These are phyloP conservation scores for Petrolisthes cinctipes DNA, from an alignment of 2,888 invertebrate species.

Conservation along the genomic window DNA sequence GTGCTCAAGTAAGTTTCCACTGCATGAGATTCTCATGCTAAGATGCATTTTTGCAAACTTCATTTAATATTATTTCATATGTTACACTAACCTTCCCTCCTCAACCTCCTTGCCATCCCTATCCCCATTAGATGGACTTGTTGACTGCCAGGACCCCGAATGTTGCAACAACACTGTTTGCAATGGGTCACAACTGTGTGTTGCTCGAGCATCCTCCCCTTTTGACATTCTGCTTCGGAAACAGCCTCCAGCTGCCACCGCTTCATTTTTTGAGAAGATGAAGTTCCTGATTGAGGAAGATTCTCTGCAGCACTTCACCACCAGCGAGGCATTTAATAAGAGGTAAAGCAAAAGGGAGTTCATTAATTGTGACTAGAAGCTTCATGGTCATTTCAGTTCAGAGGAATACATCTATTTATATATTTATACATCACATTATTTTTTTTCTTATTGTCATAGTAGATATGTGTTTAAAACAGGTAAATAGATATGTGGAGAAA, in stretches of 20 bases:
- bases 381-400: too few species aligned
- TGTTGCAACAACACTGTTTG: conserved; percentile 90
- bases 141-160: conserved; percentile 98
- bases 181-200: conserved; percentile 89
- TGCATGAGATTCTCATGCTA: too few species aligned
- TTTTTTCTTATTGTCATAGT: conserved; percentile 13
- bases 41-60: too few species aligned
- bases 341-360: conserved; percentile 76
- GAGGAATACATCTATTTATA: too few species aligned
- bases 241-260: conserved; percentile 95
- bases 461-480: background rate
- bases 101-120: background rate
- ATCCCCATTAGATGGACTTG: conserved; percentile 85
- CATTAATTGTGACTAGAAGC: too few species aligned
- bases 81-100: too few species aligned
- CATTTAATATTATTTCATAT: too few species aligned
- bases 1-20: too few species aligned
- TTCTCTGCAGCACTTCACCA: conserved; percentile 97
- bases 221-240: conserved; percentile 94
- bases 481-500: too few species aligned
- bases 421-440: too few species aligned
- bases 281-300: conserved; percentile 98
- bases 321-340: conserved; percentile 95
- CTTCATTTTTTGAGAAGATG: conserved; percentile 98
- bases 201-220: conserved; percentile 84